phyloP scores from a whole-genome alignment of 2,797 vertebrate genomes.

The Eulemur mongoz region DNA sequence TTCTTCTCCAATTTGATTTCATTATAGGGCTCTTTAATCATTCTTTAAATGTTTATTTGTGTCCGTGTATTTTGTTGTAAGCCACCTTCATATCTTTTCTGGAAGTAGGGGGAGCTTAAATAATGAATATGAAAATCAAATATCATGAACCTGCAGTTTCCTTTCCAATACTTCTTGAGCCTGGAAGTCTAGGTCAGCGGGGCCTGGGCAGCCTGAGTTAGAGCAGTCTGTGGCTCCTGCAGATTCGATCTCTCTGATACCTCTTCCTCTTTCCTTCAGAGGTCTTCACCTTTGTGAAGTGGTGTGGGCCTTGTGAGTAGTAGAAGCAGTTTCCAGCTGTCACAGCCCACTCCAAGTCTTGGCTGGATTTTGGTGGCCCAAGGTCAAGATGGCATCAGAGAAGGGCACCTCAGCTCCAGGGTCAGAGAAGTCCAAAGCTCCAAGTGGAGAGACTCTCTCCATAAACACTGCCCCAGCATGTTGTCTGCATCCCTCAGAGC shows the following conservation, averaged over 20 bases:
- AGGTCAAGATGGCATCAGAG: neutral
- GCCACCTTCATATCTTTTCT: conserved; percentile 3
- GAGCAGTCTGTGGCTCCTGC: neutral
- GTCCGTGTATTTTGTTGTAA: conserved; percentile 20
- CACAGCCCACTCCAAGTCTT: neutral
- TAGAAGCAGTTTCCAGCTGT: neutral
- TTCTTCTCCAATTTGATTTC: conserved; percentile 13
- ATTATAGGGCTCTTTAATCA: neutral
- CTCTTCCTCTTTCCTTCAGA: neutral
- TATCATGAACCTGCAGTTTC: neutral
- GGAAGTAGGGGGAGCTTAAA: neutral
- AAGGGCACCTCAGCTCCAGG: neutral
- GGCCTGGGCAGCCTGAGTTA: neutral
- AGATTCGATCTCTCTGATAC: neutral
- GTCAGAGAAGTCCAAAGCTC: neutral
- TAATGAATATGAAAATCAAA: conserved; percentile 14
- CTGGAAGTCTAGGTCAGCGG: neutral
- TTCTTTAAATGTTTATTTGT: conserved; percentile 30
- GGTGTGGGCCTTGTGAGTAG: neutral
- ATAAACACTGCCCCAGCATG: neutral
- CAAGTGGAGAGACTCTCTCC: neutral
- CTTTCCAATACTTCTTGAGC: neutral
- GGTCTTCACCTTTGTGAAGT: neutral
- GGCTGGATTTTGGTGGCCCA: neutral
- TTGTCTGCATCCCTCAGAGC: neutral